These are phyloP conservation scores for Pterocles gutturalis DNA, from an alignment of 2,113 vertebrate genomes.

Conservation along the genomic window DNA sequence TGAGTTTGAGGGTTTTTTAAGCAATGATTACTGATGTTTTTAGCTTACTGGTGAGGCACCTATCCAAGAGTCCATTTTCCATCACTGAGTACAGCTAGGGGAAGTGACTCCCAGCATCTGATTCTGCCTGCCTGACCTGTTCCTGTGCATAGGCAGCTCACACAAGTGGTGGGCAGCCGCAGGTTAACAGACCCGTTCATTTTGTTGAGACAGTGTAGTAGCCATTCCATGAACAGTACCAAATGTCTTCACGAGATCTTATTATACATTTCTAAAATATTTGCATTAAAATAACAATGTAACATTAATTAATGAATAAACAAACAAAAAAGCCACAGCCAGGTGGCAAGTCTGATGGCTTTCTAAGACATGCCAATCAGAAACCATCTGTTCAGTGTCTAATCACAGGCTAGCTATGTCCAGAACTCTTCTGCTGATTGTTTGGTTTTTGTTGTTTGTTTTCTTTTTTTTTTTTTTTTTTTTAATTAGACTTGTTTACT, in stretches of 20 bases:
- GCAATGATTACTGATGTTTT: neutral
- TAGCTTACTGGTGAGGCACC: neutral
- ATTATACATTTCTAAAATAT: neutral
- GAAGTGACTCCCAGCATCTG: neutral
- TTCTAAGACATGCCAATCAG: neutral
- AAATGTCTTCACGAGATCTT: neutral
- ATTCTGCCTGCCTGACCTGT: neutral
- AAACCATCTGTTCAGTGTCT: neutral
- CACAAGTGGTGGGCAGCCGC: rapidly evolving
- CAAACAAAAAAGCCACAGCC: neutral
- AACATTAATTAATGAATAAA: neutral
- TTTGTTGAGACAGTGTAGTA: neutral
- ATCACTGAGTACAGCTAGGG: neutral
- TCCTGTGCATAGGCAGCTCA: neutral
- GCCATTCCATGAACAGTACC: neutral
- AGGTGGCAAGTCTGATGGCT: neutral
- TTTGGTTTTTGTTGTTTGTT: too few relatives aligned
- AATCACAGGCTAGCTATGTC: neutral
- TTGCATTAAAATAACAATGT: neutral
- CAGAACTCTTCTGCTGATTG: neutral
- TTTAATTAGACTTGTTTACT: neutral
- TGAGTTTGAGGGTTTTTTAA: neutral
- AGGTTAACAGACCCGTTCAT: neutral
- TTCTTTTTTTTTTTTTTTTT: neutral
- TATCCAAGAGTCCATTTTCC: neutral